Conservation (phyloP, 1,140 invertebrate genomes). For the Drosophila setifemur region DNA sequence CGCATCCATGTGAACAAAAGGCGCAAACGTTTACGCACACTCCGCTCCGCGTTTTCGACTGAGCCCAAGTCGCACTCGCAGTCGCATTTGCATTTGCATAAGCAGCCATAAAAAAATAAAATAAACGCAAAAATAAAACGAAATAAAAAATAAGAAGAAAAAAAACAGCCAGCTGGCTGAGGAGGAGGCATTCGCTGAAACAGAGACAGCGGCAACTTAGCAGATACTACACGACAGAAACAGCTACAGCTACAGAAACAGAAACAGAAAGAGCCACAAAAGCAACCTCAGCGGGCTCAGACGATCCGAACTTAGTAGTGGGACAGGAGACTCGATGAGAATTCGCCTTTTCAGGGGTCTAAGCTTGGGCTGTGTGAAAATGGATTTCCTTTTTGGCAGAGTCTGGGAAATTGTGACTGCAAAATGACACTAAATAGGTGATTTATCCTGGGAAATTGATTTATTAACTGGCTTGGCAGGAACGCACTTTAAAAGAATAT, state of each 20-base stretch:
- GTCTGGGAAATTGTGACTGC: constrained; percentile 9
- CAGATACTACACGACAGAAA: constrained; percentile 54
- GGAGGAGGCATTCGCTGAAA: not conserved
- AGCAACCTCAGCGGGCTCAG: constrained; percentile 9
- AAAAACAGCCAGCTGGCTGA: constrained; percentile 14
- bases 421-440: constrained; percentile 19
- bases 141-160: constrained; percentile 15
- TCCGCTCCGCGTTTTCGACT: constrained; percentile 14
- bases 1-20: constrained; percentile 33
- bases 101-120: constrained; percentile 64
- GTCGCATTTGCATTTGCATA: constrained; percentile 75
- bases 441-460: constrained; percentile 4
- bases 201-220: constrained; percentile 36
- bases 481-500: too few relatives aligned
- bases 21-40: constrained; percentile 73
- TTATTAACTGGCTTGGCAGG: too few relatives aligned
- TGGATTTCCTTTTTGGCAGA: constrained; percentile 31
- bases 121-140: constrained; percentile 18
- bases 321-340: constrained; percentile 35
- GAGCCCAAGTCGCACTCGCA: constrained; percentile 25
- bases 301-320: constrained; percentile 40
- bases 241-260: too few relatives aligned
- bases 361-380: constrained; percentile 28
- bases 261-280: too few relatives aligned
- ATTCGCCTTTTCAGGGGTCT: constrained; percentile 7